Conservation (phyloP, 2,797 vertebrate species). For the Pangasius djambal region DNA sequence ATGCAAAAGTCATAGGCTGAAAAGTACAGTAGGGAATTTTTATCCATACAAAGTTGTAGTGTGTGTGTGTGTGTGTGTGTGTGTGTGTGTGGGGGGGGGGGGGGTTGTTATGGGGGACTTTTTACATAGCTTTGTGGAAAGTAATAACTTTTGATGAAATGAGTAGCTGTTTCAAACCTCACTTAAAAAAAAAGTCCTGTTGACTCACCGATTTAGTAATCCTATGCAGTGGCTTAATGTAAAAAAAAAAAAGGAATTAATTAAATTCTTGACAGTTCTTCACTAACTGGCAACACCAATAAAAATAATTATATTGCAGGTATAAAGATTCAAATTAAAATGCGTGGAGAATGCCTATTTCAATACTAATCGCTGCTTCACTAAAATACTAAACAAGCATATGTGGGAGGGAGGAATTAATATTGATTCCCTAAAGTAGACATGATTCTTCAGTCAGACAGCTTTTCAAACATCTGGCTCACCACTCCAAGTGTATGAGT, state of each 20-base stretch:
- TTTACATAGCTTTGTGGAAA: background rate
- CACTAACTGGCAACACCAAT: conserved; percentile 16
- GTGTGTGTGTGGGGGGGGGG: no score
- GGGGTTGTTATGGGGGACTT: no score
- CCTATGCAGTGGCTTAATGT: conserved; percentile 77
- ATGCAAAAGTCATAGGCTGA: conserved; percentile 15
- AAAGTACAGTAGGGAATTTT: background rate
- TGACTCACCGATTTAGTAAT: conserved; percentile 81
- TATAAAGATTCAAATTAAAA: conserved; percentile 7
- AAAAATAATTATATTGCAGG: background rate
- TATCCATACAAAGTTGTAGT: background rate
- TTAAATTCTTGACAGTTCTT: conserved; percentile 60
- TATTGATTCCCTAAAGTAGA: background rate
- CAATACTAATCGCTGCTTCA: background rate
- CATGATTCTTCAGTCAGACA: background rate
- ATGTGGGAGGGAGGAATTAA: background rate
- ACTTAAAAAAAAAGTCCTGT: conserved; percentile 34
- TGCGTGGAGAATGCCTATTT: conserved; percentile 3
- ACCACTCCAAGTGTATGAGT: conserved; percentile 78
- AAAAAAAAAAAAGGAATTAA: conserved; percentile 56
- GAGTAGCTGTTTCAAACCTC: conserved; percentile 3
- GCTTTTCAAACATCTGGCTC: conserved; percentile 55
- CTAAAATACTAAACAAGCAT: conserved; percentile 7
- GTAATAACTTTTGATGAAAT: background rate
- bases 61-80: background rate